Evolutionary conservation across 2,113 vertebrate genomes (phyloP).

Genomic region (Podarcis muralis): DNA sequence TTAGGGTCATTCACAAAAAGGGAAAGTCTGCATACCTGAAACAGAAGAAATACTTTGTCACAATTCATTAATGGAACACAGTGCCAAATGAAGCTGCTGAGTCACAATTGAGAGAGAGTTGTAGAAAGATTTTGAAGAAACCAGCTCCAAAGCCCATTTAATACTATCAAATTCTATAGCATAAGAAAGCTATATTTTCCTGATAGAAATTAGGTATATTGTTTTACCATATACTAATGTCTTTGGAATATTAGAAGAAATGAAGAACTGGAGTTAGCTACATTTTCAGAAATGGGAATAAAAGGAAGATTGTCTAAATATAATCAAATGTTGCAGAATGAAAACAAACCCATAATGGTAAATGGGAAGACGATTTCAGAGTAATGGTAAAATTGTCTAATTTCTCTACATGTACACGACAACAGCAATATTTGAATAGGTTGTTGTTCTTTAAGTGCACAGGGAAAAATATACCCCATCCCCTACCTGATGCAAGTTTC

Average conservation of each 20-base stretch:
- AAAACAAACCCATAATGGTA: not conserved
- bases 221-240: not conserved
- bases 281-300: not conserved
- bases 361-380: not conserved
- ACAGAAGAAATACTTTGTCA: not conserved
- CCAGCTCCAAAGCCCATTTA: not conserved
- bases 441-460: not conserved
- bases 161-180: not conserved
- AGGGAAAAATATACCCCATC: not conserved
- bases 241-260: not conserved
- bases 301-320: not conserved
- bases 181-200: not conserved
- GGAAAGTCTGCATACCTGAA: not conserved
- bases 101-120: not conserved
- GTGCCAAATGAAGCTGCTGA: not conserved
- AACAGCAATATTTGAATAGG: not conserved
- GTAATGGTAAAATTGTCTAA: not conserved
- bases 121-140: not conserved
- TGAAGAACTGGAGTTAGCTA: not conserved
- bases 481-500: not conserved
- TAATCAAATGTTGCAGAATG: not conserved
- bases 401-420: not conserved
- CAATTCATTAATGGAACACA: not conserved
- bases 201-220: not conserved
- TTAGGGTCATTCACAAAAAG: not conserved